Conservation (phyloP, 2,113 vertebrate species). For the Chiloscyllium plagiosum region DNA sequence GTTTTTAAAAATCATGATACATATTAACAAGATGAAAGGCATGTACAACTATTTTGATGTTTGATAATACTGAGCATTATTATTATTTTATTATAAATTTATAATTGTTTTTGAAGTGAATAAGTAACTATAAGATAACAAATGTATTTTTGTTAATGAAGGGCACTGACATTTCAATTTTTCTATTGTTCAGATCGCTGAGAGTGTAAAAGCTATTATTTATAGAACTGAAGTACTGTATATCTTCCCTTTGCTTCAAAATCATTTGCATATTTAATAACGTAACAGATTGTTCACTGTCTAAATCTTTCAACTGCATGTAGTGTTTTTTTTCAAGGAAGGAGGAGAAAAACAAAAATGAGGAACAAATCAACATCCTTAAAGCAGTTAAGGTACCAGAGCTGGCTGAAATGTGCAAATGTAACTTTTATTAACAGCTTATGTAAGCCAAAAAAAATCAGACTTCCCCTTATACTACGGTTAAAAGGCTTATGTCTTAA, state of each 20-base stretch:
- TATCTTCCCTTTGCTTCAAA: background rate
- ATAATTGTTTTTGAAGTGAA: background rate
- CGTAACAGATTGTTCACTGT: background rate
- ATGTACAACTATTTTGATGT: background rate
- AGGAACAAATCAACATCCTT: background rate
- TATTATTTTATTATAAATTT: background rate
- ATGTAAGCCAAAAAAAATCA: background rate
- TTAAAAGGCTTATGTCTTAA: slow-evolving; percentile 21
- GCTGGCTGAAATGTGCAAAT: background rate
- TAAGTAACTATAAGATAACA: background rate
- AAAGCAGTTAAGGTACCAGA: background rate
- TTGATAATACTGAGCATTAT: background rate
- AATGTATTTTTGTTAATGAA: no score
- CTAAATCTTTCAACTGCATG: background rate
- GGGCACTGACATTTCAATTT: background rate
- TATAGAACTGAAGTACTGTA: no score
- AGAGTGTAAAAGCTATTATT: no score
- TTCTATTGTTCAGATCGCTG: background rate
- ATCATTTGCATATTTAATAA: background rate
- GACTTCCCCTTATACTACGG: background rate
- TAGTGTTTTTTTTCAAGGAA: background rate
- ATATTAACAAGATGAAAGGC: background rate
- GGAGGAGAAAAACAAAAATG: background rate
- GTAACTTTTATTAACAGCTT: slow-evolving; percentile 10
- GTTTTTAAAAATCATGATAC: background rate